Base-by-base conservation (phyloP, 2,113 vertebrate species). In the Dasyurus viverrinus region DNA sequence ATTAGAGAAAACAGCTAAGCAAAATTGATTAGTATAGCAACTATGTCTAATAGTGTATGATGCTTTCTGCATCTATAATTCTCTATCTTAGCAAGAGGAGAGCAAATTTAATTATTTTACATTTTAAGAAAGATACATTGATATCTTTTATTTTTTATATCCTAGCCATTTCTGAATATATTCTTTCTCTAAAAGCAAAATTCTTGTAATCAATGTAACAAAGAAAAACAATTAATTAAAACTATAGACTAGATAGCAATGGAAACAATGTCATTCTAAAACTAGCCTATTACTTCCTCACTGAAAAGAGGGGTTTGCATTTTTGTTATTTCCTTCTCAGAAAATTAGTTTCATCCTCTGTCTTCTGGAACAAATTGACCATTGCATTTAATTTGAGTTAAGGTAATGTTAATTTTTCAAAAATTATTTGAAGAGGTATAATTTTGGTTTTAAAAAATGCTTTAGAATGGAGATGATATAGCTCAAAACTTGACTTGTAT, bases 401-500 rank as follows among this genome's bases (percentile, higher is more conserved):
- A 84, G 16, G 5, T 84, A 84, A 16, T 68, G 30, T 68, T 36
- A 60, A 27, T 60, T 60, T 57, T 57, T 57, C 10, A 68, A 36
- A 42, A 42, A 23, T 36, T 23, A 2, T 9, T 50, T 92, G 89
- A 91, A 76, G 93, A 26, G 96, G 95, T 19, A 94, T 60, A 96
- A 97, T 97, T 0, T 96, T 95, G 94, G 96, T 0, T 52, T 91
- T 0, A 91, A 10, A 57, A 97, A 90, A 96, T 97, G 48, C 48
- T 48, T 8, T 48, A 48, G 48, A 48, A 48, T 48, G 93, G 53
- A 96, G 93, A 95, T 96, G 91, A 91, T 96, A 47, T 84, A 94
- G 95, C 90, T 96, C 2, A 93, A 98, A 97, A 93, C 92, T 92
- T 90, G 95, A 95, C 91, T 93, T n/a, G 93, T 53, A 42, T 46